phyloP scores from a whole-genome alignment of 2,113 vertebrate genomes.

The Rhombomys opimus region DNA sequence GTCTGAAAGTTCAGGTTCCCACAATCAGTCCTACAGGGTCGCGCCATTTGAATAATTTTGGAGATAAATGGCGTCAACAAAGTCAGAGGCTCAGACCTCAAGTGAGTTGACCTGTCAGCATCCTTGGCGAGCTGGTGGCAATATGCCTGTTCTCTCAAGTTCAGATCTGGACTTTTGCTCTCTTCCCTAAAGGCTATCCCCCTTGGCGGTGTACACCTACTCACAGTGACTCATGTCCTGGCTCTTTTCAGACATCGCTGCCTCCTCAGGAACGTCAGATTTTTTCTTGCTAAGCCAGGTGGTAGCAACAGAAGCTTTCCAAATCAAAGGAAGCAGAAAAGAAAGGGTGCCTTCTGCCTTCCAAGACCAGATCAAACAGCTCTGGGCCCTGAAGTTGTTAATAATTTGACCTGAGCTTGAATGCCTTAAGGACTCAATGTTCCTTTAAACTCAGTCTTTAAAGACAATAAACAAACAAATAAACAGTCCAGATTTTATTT shows the following conservation, averaged over 20 bases:
- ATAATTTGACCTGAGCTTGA: background rate
- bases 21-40: fast-evolving
- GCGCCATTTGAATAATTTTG: background rate
- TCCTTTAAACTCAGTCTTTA: constrained; percentile 16
- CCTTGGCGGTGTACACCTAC: background rate
- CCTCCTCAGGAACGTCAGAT: background rate
- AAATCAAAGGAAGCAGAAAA: background rate
- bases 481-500: background rate
- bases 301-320: background rate
- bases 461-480: background rate
- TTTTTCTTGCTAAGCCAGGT: background rate
- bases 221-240: background rate
- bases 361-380: constrained; percentile 39
- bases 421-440: background rate
- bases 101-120: fast-evolving
- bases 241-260: background rate
- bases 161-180: background rate
- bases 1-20: constrained; percentile 25
- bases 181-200: background rate
- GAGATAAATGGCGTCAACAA: background rate
- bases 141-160: background rate
- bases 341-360: background rate
- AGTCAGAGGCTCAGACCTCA: constrained; percentile 2
- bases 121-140: background rate
- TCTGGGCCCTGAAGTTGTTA: background rate